These are phyloP conservation scores for Enoplolaimus lenunculus DNA, from an alignment of 2,888 invertebrate species.

Conservation along the genomic window DNA sequence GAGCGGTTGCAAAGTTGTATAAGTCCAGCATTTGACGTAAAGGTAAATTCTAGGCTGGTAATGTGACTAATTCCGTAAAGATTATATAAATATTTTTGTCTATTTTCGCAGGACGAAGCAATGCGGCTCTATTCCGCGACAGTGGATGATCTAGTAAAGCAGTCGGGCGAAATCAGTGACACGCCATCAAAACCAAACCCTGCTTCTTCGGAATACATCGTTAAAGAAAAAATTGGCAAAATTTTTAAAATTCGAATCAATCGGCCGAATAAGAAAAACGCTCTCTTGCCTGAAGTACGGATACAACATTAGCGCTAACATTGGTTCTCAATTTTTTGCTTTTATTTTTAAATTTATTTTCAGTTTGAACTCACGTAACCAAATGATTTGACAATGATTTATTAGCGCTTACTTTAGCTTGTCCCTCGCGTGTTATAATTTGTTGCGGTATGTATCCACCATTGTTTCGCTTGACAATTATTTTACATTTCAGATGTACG, in stretches of 20 bases:
- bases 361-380: no score
- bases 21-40: no score
- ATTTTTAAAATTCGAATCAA: constrained; percentile 55
- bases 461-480: no score
- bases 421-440: no score
- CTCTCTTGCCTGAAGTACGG: constrained; percentile 50
- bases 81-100: constrained; percentile 17
- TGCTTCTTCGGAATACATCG: constrained; percentile 21
- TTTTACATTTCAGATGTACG: constrained; percentile 56
- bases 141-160: constrained; percentile 41
- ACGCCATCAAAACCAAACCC: constrained; percentile 25
- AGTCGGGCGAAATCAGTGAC: constrained; percentile 28
- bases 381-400: no score
- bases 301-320: no score
- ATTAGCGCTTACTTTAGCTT: no score
- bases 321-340: no score
- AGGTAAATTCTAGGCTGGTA: no score
- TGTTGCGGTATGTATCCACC: no score
- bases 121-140: constrained; percentile 45
- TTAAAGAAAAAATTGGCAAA: constrained; percentile 44
- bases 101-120: constrained; percentile 45
- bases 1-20: no score
- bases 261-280: constrained; percentile 65
- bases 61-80: background rate
- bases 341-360: no score